These are phyloP conservation scores for Phenganax marumi DNA, from an alignment of 92 coral and sea anemone species.

Conservation along the genomic window DNA sequence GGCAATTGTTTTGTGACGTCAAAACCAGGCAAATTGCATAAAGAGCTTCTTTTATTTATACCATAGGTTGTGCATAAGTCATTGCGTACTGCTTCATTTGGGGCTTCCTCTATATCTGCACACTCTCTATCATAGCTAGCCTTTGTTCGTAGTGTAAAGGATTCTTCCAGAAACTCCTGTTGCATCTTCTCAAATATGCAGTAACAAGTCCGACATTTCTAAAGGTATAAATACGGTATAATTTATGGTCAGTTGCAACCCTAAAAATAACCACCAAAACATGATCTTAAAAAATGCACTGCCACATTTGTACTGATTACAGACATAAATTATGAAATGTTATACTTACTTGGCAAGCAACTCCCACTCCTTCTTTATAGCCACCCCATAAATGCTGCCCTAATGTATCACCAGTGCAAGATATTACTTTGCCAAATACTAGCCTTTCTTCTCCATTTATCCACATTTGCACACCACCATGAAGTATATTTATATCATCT, in stretches of 20 bases:
- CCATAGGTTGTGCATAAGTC: constrained; percentile 23
- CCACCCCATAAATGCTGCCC: constrained; percentile 11
- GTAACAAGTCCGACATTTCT: constrained; percentile 6
- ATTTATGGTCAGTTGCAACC: not conserved
- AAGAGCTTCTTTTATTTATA: constrained; percentile 27
- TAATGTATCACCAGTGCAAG: constrained; percentile 23
- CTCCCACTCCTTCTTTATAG: not conserved
- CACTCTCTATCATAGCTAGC: constrained; percentile 2
- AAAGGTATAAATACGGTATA: not conserved
- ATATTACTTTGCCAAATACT: constrained; percentile 19
- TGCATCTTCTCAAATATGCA: not conserved
- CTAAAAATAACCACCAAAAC: not conserved
- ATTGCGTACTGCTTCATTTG: constrained; percentile 11
- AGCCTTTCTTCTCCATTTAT: constrained; percentile 15
- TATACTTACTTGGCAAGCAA: not conserved
- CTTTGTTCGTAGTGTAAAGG: constrained; percentile 11
- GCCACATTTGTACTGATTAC: no score
- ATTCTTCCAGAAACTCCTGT: not conserved
- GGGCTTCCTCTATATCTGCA: constrained; percentile 3
- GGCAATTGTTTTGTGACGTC: constrained; percentile 20
- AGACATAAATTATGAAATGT: not conserved
- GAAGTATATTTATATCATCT: constrained; percentile 9
- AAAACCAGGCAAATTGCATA: constrained; percentile 6
- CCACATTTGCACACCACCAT: not conserved
- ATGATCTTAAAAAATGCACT: not conserved